These are phyloP conservation scores for Streblospio benedicti DNA, from an alignment of 1,140 invertebrate species.

Conservation along the genomic window DNA sequence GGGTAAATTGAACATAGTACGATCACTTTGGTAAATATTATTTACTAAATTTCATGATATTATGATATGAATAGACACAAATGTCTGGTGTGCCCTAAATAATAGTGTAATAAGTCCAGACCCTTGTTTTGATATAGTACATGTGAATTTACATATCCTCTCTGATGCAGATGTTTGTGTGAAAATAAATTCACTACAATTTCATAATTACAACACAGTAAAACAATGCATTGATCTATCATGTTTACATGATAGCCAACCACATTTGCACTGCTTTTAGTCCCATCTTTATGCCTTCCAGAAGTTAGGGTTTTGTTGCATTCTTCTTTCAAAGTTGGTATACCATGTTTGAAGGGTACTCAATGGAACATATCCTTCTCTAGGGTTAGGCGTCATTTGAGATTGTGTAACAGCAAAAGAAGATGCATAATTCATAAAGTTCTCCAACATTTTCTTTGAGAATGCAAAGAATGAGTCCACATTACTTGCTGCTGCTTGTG, in stretches of 20 bases:
- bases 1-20: too few species aligned
- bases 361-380: conserved; percentile 75
- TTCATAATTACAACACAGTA: background rate
- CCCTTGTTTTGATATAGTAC: background rate
- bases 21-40: too few species aligned
- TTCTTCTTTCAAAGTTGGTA: conserved; percentile 75
- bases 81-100: background rate
- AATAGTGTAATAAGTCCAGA: background rate
- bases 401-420: conserved; percentile 75
- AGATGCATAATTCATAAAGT: conserved; percentile 81
- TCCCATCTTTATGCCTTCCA: too few species aligned
- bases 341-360: conserved; percentile 86
- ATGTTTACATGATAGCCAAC: background rate
- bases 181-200: background rate
- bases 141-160: background rate
- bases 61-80: background rate
- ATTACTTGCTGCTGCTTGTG: conserved; percentile 46
- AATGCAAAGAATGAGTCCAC: conserved; percentile 68
- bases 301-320: conserved; percentile 88
- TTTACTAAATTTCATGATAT: background rate
- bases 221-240: background rate
- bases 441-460: conserved; percentile 84
- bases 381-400: conserved; percentile 64
- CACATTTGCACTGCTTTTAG: too few species aligned
- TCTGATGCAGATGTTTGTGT: background rate